These are phyloP conservation scores for Eubucco bourcierii DNA, from an alignment of 2,113 vertebrate genomes.

Conservation along the genomic window DNA sequence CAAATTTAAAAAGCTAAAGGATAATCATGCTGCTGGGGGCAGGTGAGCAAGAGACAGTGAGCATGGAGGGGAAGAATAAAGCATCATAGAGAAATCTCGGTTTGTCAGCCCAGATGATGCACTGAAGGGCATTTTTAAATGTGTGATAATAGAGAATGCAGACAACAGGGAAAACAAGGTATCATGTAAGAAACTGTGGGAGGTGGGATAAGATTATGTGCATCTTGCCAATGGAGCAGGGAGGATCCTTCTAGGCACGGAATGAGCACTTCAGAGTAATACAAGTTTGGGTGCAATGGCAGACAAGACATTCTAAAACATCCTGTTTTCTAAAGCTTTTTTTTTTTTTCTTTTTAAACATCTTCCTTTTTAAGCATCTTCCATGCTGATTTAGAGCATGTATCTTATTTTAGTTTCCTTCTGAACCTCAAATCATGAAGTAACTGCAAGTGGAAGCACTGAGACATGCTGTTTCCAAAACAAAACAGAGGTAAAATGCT, in stretches of 20 bases:
- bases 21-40: background rate
- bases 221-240: background rate
- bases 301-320: background rate
- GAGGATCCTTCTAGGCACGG: background rate
- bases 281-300: background rate
- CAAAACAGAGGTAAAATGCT: conserved; percentile 7
- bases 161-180: background rate
- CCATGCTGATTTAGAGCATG: background rate
- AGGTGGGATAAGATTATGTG: background rate
- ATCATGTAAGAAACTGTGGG: background rate
- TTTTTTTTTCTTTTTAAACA: background rate
- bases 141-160: background rate
- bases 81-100: background rate
- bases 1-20: background rate
- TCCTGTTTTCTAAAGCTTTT: background rate
- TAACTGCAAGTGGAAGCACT: background rate
- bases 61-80: background rate
- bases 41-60: background rate
- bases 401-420: background rate
- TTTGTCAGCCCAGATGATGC: background rate
- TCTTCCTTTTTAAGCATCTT: background rate
- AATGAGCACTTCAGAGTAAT: background rate
- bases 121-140: background rate
- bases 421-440: background rate
- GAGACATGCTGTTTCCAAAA: conserved; percentile 19